Evolutionary conservation across 2,797 vertebrate genomes (phyloP).

Genomic region (Esox lucius): DNA sequence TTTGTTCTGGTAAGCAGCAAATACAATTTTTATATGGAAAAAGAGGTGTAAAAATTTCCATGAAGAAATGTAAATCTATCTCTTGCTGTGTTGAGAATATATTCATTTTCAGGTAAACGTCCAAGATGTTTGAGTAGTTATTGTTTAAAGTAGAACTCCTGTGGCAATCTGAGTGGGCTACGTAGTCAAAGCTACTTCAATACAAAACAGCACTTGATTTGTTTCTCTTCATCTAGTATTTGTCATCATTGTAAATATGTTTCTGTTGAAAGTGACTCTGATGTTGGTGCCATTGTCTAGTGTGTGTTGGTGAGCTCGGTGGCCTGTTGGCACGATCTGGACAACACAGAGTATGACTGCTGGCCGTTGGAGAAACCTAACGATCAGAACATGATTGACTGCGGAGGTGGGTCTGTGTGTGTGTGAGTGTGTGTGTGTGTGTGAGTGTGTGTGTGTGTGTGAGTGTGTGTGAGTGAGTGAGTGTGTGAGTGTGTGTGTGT

Average conservation of each 20-base stretch:
- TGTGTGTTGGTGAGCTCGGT: not conserved
- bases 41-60: not conserved
- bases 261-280: not conserved
- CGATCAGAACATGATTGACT: constrained; percentile 84
- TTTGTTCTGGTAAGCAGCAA: not conserved
- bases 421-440: not conserved
- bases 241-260: too few species aligned
- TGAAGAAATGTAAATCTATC: too few species aligned
- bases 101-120: too few species aligned
- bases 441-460: constrained; percentile 27
- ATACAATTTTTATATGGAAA: not conserved
- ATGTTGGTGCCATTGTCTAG: not conserved
- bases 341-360: constrained; percentile 86
- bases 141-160: too few species aligned
- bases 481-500: constrained; percentile 21
- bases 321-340: constrained; percentile 81
- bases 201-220: too few species aligned
- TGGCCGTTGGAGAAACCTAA: constrained; percentile 83
- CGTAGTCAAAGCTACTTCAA: too few species aligned
- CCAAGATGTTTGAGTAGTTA: too few species aligned
- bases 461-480: too few species aligned
- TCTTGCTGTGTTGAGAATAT: too few species aligned
- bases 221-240: too few species aligned
- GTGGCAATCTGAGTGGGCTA: too few species aligned
- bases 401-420: constrained; percentile 70